Conservation (phyloP, 2,888 invertebrate species). For the Tolmerus cingulatus region DNA sequence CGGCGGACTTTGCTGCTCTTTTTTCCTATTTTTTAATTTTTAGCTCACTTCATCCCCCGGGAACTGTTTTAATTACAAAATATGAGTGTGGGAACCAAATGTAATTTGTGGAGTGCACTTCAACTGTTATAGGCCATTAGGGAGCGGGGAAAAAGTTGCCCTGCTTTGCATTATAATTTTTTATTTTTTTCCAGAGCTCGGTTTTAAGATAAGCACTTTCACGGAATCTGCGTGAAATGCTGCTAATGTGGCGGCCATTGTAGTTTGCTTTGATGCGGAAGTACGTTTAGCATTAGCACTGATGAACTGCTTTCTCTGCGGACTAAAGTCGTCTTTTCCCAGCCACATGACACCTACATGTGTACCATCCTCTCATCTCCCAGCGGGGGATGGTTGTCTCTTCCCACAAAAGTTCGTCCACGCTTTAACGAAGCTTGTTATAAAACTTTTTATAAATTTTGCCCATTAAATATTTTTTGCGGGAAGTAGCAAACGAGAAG, state of each 20-base stretch:
- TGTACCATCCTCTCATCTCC: background rate
- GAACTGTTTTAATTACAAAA: slow-evolving; percentile 14
- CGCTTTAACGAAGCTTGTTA: background rate
- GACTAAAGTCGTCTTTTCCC: background rate
- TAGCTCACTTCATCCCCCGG: background rate
- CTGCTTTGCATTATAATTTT: background rate
- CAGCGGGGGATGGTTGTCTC: background rate
- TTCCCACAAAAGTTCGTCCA: background rate
- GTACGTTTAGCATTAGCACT: background rate
- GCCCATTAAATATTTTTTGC: background rate
- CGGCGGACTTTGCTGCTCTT: background rate
- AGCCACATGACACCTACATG: background rate
- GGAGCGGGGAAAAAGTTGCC: background rate
- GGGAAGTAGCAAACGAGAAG: background rate
- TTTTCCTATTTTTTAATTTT: background rate
- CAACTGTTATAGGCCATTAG: slow-evolving; percentile 12
- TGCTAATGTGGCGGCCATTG: background rate
- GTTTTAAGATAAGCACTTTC: background rate
- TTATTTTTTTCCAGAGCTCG: background rate
- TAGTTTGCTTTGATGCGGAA: background rate
- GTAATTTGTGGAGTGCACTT: slow-evolving; percentile 25
- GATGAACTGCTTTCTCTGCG: background rate
- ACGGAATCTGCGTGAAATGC: background rate
- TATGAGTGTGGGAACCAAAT: background rate
- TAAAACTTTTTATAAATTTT: background rate